phyloP scores from a whole-genome alignment of 1,140 invertebrate genomes.

The Drosophila takahashii region DNA sequence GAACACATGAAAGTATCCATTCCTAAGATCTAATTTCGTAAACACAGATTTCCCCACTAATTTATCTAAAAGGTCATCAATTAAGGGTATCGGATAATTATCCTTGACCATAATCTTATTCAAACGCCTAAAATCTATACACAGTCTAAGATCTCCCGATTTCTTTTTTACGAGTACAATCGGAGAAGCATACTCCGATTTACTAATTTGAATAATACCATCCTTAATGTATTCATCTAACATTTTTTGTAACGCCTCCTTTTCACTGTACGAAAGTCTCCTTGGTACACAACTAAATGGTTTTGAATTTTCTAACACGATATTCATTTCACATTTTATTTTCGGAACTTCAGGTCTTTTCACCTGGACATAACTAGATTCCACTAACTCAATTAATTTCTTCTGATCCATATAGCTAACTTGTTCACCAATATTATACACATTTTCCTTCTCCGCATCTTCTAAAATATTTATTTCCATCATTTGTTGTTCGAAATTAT shows the following conservation, averaged over 20 bases:
- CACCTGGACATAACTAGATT: neutral
- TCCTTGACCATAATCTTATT: no score
- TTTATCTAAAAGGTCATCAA: no score
- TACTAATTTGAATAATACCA: neutral
- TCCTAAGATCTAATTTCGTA: neutral
- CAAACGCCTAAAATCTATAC: no score
- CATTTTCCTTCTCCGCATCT: neutral
- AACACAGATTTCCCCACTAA: no score
- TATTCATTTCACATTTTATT: neutral
- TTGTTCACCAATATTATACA: neutral
- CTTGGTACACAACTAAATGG: neutral
- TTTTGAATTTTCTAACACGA: neutral
- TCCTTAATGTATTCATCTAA: neutral
- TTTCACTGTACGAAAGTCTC: neutral
- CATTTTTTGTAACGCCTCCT: neutral
- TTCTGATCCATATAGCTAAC: neutral
- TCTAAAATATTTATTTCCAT: conserved; percentile 2
- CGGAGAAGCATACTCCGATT: no score
- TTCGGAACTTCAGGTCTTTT: neutral
- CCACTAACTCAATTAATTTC: neutral
- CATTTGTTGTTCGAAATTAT: neutral
- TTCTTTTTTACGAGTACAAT: neutral
- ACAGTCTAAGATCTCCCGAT: neutral
- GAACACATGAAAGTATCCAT: no score
- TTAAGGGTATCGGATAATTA: no score